Conservation (phyloP, 2,888 invertebrate genomes). For the Meta bourneti region DNA sequence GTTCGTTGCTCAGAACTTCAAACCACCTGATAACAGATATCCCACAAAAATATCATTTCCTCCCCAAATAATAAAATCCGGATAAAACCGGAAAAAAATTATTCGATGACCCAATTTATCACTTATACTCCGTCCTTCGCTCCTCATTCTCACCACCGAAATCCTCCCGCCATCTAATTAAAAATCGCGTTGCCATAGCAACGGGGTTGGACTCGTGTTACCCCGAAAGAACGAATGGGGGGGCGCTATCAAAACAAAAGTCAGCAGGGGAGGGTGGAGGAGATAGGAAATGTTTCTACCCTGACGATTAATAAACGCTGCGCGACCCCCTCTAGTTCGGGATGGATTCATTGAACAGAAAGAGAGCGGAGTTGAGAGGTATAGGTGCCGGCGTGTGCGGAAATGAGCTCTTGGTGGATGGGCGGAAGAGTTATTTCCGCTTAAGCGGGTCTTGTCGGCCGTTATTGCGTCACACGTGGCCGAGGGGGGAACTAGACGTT, state of each 20-base stretch:
- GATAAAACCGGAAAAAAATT: neutral
- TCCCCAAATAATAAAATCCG: neutral
- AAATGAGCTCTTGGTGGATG: constrained; percentile 68
- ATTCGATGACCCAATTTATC: neutral
- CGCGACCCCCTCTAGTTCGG: neutral
- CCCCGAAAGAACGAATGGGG: neutral
- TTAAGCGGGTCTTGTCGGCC: constrained; percentile 22
- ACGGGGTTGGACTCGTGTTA: constrained; percentile 1
- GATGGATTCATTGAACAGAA: neutral
- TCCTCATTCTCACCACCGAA: neutral
- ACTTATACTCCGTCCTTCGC: neutral
- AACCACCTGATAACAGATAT: neutral
- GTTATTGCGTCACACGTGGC: constrained; percentile 61
- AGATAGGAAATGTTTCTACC: neutral
- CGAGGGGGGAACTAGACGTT: neutral
- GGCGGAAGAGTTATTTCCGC: constrained; percentile 74
- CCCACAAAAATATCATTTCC: neutral
- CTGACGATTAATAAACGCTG: constrained; percentile 36
- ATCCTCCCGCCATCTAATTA: neutral
- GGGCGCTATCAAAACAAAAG: constrained; percentile 53
- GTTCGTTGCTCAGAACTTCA: neutral
- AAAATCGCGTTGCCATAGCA: constrained; percentile 35
- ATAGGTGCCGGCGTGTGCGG: constrained; percentile 33
- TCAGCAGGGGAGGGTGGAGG: neutral
- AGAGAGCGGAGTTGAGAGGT: neutral